Conservation (phyloP, 1,140 invertebrate genomes). For the Artemia franciscana region DNA sequence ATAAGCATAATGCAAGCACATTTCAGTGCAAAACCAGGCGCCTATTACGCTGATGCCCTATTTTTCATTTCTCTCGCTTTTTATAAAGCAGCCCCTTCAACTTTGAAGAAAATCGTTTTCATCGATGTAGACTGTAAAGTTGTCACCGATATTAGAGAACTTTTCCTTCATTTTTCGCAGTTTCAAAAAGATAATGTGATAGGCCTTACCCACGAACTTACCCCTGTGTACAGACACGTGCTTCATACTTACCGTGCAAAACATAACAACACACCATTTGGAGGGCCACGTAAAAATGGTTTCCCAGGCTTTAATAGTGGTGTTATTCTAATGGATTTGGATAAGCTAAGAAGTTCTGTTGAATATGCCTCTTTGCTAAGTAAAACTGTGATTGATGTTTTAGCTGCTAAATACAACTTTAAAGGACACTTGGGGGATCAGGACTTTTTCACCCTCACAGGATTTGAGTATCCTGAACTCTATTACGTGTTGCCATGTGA, state of each 20-base stretch:
- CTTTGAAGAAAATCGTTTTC: conserved; percentile 37
- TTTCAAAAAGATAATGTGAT: conserved; percentile 33
- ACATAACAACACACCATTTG: conserved; percentile 33
- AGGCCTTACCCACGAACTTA: conserved; percentile 47
- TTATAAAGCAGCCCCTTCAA: conserved; percentile 32
- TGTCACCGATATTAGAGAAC: conserved; percentile 34
- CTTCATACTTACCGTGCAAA: conserved; percentile 38
- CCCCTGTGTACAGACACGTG: conserved; percentile 55
- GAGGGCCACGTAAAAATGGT: conserved; percentile 30
- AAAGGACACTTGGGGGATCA: conserved; percentile 64
- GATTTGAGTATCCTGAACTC: conserved; percentile 41
- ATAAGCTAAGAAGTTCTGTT: conserved; percentile 36
- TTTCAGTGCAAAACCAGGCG: conserved; percentile 48
- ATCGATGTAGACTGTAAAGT: conserved; percentile 60
- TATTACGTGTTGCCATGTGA: conserved; percentile 51
- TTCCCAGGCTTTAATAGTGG: conserved; percentile 60
- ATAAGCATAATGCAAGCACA: conserved; percentile 40
- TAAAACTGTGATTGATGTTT: conserved; percentile 27
- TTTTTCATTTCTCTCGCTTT: conserved; percentile 57
- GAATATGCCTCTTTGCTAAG: conserved; percentile 31
- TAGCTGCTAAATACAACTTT: conserved; percentile 40
- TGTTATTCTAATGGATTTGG: conserved; percentile 44
- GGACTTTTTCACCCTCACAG: conserved; percentile 57
- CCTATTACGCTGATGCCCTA: conserved; percentile 55
- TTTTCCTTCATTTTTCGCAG: conserved; percentile 40